Percentiles rank a stretch among this genome's conserved stretches.
Conservation (phyloP, 2,113 vertebrate genomes). For the Anser cygnoides region DNA sequence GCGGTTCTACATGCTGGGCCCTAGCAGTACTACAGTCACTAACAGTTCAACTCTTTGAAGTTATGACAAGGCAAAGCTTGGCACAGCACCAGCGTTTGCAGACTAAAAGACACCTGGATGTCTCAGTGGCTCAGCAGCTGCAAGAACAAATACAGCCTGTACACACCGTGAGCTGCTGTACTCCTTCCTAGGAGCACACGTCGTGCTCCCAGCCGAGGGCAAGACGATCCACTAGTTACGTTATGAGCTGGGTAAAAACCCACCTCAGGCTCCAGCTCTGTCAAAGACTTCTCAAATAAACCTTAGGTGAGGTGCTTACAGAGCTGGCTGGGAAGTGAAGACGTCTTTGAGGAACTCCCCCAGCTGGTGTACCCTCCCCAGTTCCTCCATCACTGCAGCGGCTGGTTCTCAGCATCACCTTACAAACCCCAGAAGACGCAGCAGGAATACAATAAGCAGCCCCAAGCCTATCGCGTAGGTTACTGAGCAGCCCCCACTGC, state of each 20-base stretch:
- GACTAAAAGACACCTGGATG: neutral
- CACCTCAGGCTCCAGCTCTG: neutral
- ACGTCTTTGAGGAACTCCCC: neutral
- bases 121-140: neutral
- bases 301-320: neutral
- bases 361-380: neutral
- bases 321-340: neutral
- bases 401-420: neutral
- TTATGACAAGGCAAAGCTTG: neutral
- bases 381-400: neutral
- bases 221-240: neutral
- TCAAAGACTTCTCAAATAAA: neutral
- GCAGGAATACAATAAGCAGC: rapidly evolving
- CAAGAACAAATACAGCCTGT: neutral
- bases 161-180: neutral
- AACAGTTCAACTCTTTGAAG: neutral
- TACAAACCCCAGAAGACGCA: neutral
- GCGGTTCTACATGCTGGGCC: neutral
- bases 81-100: neutral
- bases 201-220: neutral
- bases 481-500: neutral
- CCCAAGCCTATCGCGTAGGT: neutral
- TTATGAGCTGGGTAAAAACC: neutral
- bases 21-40: neutral
- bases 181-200: neutral